Conservation (phyloP, 2,888 invertebrate species). For the Arge pagana region DNA sequence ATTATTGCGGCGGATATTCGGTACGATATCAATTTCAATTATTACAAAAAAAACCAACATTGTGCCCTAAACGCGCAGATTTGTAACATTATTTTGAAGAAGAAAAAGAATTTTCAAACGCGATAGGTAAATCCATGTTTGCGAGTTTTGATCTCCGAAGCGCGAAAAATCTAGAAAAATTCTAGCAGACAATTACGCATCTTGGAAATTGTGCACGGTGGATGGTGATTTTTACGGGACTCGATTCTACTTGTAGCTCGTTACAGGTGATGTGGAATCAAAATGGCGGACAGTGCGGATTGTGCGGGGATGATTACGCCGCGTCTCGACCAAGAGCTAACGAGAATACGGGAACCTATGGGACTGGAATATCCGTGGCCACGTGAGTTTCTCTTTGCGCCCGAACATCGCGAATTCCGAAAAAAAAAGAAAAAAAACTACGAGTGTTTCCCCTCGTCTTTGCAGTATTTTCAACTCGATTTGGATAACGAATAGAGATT, state of each 20-base stretch:
- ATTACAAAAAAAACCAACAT: too few species aligned
- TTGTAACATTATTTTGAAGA: too few species aligned
- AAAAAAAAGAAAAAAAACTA: too few species aligned
- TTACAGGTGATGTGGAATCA: conserved; percentile 55
- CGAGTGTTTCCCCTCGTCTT: too few species aligned
- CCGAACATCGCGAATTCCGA: too few species aligned
- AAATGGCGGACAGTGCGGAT: conserved; percentile 61
- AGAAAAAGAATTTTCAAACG: too few species aligned
- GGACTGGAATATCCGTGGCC: conserved; percentile 59
- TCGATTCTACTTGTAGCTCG: not conserved
- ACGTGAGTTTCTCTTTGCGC: conserved; percentile 44
- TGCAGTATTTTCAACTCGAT: too few species aligned
- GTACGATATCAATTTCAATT: too few species aligned
- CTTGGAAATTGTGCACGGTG: not conserved
- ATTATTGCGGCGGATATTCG: conserved; percentile 62
- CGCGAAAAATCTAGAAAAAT: not conserved
- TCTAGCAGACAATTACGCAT: not conserved
- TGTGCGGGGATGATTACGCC: conserved; percentile 63
- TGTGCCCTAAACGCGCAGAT: too few species aligned
- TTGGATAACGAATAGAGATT: too few species aligned
- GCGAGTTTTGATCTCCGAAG: not conserved
- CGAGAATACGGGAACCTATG: conserved; percentile 63
- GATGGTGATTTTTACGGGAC: conserved; percentile 31
- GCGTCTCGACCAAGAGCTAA: conserved; percentile 58
- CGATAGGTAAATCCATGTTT: too few species aligned